Base-by-base conservation (phyloP, 2,888 invertebrate species). In the Sialis fuliginosa region DNA sequence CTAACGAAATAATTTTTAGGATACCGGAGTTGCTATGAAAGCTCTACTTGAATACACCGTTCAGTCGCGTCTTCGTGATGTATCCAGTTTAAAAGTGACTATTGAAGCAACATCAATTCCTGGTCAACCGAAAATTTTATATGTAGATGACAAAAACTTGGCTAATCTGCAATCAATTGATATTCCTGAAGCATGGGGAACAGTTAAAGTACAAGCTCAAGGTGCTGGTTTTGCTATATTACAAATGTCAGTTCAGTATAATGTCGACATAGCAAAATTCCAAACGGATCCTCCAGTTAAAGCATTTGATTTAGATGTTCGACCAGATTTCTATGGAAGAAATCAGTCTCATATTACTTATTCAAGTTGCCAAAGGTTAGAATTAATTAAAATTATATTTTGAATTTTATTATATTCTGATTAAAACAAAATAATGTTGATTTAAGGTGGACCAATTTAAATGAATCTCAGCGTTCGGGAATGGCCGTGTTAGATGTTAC, bases 171-270 rank as follows among this genome's bases (percentile, higher is more conserved):
- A 90, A 66, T 75, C 70, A 51, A 74, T 91, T 48, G 81, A 88
- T 56, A 88, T 92, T 62, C 89, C 90, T 0, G 79, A 84, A 58
- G 92, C 92, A 42, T 95, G 89, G 86, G 95, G 95, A 57, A 90
- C 89, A 1, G 87, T 95, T 35, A 86, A 89, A 65, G 89, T 93
- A 42, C 82, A 87, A 55, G 92, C 89, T 0, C 83, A 82, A 60
- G 96, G 95, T 52, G 86, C 89, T 4, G 95, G 95, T n/a, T 87
- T 86, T 66, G 92, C 93, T 4, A 81, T 95, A 57, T 72, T 95
- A 53, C 93, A 95, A 71, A 81, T 95, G 81, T 82, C 86, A 34
- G 88, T 89, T 31, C 85, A 88, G 62, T 92, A 91, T 68, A 90
- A 90, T 67, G 89, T 92, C 45, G 91, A 91, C 63, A 78, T 81